Conservation (phyloP, 2,888 invertebrate genomes). For the Timema podura region DNA sequence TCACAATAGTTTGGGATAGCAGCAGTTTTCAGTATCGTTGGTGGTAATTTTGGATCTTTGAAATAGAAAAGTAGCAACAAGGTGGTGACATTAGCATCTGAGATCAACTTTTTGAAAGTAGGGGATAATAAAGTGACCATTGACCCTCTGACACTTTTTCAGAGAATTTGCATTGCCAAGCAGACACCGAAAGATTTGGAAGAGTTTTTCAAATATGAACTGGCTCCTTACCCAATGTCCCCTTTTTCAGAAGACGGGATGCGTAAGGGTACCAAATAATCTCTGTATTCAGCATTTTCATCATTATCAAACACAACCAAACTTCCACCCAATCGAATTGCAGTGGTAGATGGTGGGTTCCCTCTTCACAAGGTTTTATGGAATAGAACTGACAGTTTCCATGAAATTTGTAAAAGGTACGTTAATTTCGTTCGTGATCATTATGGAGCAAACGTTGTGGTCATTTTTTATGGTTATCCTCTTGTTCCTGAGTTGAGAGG, state of each 20-base stretch:
- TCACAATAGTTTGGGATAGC: neutral
- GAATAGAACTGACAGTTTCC: no score
- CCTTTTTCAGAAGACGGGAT: constrained; percentile 1
- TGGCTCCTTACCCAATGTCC: constrained; percentile 17
- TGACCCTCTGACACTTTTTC: constrained; percentile 1
- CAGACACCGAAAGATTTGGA: neutral
- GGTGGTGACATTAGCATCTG: neutral
- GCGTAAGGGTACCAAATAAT: neutral
- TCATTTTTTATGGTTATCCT: no score
- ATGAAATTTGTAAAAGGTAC: no score
- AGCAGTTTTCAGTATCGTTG: neutral
- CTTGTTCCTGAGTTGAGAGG: no score
- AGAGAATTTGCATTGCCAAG: constrained; percentile 7
- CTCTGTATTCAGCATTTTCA: neutral
- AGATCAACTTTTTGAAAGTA: neutral
- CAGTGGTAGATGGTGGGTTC: neutral
- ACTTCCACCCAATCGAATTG: neutral
- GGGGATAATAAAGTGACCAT: neutral
- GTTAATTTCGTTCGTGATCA: no score
- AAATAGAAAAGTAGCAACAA: neutral
- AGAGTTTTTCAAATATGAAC: constrained; percentile 3
- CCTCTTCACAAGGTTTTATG: no score
- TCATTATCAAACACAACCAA: neutral
- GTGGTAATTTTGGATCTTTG: neutral
- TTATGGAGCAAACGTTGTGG: no score